A percentile compares a stretch with the other conserved stretches of the same genome.
phyloP scores from a whole-genome alignment of 2,113 vertebrate genomes.

The Cheirogaleus medius region DNA sequence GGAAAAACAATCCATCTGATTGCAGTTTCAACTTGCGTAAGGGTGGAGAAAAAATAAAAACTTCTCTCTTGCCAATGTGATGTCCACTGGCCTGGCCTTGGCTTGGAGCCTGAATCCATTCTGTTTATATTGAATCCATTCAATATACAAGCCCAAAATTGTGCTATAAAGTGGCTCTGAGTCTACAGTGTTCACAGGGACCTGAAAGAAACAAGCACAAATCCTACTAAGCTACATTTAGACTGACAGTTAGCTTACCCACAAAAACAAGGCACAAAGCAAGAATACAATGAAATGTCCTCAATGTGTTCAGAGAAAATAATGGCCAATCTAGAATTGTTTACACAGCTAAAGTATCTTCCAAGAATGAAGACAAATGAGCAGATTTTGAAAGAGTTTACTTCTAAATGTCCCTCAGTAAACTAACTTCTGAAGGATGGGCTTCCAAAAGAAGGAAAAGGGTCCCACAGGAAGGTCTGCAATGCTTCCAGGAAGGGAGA shows the following conservation, averaged over 20 bases:
- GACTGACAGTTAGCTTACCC: background rate
- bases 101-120: background rate
- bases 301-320: background rate
- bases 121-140: background rate
- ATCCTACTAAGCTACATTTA: background rate
- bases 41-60: background rate
- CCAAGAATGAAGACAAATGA: slow-evolving; percentile 17
- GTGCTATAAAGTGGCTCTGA: background rate
- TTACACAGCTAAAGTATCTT: background rate
- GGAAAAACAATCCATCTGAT: background rate
- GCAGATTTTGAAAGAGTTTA: background rate
- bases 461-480: background rate
- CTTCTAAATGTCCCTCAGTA: background rate
- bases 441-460: background rate
- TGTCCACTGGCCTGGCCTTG: background rate
- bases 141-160: background rate
- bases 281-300: background rate
- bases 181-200: background rate
- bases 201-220: background rate
- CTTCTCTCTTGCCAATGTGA: background rate
- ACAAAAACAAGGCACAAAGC: background rate
- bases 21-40: background rate
- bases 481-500: background rate
- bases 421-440: background rate
- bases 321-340: background rate